Conservation (phyloP, 1,140 invertebrate genomes). For the Copidosoma floridanum region DNA sequence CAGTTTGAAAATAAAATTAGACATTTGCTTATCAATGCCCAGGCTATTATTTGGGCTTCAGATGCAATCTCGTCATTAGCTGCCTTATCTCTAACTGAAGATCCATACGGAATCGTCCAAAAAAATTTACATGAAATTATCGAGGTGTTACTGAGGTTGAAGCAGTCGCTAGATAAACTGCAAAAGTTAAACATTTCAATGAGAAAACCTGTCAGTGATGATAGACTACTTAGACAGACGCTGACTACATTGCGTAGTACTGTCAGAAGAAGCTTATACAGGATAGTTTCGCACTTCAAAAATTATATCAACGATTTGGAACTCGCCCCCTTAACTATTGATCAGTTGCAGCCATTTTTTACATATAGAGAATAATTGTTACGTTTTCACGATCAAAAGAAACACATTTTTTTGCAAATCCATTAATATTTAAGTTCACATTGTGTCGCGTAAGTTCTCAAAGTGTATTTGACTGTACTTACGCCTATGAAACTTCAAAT, state of each 20-base stretch:
- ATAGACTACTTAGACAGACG: constrained; percentile 62
- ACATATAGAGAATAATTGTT: constrained; percentile 48
- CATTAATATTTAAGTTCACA: too few relatives aligned
- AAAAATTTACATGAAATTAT: constrained; percentile 72
- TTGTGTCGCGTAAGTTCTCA: too few relatives aligned
- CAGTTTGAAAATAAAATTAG: constrained; percentile 66
- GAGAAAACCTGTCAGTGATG: constrained; percentile 61
- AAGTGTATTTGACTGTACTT: too few relatives aligned
- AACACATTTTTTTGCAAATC: too few relatives aligned
- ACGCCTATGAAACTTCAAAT: too few relatives aligned
- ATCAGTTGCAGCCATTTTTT: constrained; percentile 45
- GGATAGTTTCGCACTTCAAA: constrained; percentile 67
- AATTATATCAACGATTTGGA: constrained; percentile 68
- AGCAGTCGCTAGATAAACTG: constrained; percentile 69
- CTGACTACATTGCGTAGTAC: constrained; percentile 62
- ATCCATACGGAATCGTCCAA: constrained; percentile 77
- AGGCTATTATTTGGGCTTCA: constrained; percentile 68
- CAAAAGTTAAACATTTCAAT: constrained; percentile 63
- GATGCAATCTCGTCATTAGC: constrained; percentile 69
- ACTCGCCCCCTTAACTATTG: constrained; percentile 49
- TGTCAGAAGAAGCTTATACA: constrained; percentile 72
- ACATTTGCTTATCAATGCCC: constrained; percentile 64
- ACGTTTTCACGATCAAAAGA: too few relatives aligned
- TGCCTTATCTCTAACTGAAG: constrained; percentile 69
- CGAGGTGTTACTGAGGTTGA: constrained; percentile 63